A percentile compares a stretch with the other conserved stretches of the same genome.
phyloP scores from a whole-genome alignment of 2,888 invertebrate genomes.

The Argyra leucocephala region DNA sequence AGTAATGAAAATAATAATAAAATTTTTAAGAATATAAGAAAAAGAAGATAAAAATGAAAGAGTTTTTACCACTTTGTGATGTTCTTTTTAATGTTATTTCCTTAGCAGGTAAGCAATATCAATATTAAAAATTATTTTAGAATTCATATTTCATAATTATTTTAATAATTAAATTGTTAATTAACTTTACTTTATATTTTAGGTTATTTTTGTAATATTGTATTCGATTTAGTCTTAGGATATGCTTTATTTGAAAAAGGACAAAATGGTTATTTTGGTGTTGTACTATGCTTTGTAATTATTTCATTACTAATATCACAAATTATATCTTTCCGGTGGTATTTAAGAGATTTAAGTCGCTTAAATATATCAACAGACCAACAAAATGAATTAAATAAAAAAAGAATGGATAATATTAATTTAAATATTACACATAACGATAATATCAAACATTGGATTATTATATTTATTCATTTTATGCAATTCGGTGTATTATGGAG shows the following conservation, averaged over 20 bases:
- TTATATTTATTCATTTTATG: conserved; percentile 47
- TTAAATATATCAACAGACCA: background rate
- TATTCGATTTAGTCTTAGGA: conserved; percentile 77
- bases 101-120: conserved; percentile 49
- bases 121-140: too few species aligned
- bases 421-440: background rate
- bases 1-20: background rate
- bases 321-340: conserved; percentile 67
- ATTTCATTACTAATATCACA: conserved; percentile 68
- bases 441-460: background rate
- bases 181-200: background rate
- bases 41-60: conserved; percentile 49
- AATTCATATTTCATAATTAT: too few species aligned
- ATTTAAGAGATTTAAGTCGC: conserved; percentile 42
- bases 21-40: background rate
- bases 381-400: conserved; percentile 15
- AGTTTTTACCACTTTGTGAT: conserved; percentile 85
- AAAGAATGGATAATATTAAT: conserved; percentile 11
- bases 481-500: conserved; percentile 69
- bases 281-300: conserved; percentile 60
- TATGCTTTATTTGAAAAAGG: conserved; percentile 69
- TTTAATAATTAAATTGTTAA: background rate
- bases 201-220: conserved; percentile 79
- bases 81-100: conserved; percentile 85
- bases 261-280: conserved; percentile 54